Evolutionary conservation across 2,797 vertebrate genomes (phyloP).

Genomic region (Pseudomugil tenellus): DNA sequence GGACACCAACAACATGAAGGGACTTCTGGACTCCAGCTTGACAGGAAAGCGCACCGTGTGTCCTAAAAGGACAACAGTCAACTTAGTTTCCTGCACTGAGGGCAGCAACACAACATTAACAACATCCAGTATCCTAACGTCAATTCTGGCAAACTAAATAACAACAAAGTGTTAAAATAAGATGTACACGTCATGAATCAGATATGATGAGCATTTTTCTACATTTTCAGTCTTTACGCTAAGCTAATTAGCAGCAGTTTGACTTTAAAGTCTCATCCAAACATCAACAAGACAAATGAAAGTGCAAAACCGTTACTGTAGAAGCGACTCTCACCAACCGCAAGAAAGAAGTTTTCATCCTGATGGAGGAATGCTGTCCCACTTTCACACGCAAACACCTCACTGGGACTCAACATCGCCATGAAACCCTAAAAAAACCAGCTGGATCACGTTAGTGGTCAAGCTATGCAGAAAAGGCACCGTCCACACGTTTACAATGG

Average conservation of each 20-base stretch:
- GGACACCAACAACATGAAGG: slow-evolving; percentile 61
- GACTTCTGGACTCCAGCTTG: slow-evolving; percentile 56
- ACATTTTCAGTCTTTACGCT: background rate
- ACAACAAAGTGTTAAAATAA: no score
- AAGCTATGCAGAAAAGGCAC: background rate
- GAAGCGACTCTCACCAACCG: slow-evolving; percentile 58
- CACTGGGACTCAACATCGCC: slow-evolving; percentile 37
- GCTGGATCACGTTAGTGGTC: background rate
- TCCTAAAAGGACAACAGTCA: slow-evolving; percentile 44
- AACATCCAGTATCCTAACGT: no score
- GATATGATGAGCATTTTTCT: background rate
- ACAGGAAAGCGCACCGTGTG: slow-evolving; percentile 56
- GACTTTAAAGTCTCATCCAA: background rate
- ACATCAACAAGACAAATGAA: background rate
- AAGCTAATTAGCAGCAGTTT: background rate
- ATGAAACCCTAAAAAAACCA: slow-evolving; percentile 56
- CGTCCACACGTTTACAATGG: background rate
- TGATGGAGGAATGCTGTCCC: slow-evolving; percentile 68
- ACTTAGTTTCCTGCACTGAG: background rate
- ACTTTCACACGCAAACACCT: slow-evolving; percentile 77
- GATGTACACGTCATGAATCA: background rate
- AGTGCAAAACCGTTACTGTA: background rate
- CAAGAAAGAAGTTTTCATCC: slow-evolving; percentile 71
- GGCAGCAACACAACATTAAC: no score
- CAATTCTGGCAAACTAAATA: no score